Evolutionary conservation across 2,113 vertebrate species (phyloP).

Genomic region (Leiothrix lutea): DNA sequence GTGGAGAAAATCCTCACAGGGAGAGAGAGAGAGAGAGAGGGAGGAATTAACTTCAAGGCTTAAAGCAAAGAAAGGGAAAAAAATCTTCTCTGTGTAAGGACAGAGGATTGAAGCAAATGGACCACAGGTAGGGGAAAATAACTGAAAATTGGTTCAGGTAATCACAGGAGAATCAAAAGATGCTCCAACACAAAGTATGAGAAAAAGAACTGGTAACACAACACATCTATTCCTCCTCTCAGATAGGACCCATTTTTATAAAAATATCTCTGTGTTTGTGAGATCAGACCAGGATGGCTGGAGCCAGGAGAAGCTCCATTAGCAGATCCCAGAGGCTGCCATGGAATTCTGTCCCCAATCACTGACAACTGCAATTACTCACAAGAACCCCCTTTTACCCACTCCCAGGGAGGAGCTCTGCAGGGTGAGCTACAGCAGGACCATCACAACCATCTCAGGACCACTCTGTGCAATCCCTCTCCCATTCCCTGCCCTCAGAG

Average conservation of each 20-base stretch:
- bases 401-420: not conserved
- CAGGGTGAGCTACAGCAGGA: not conserved
- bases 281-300: not conserved
- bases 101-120: slow-evolving; percentile 32
- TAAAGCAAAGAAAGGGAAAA: slow-evolving; percentile 4
- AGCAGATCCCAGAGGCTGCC: not conserved
- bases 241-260: not conserved
- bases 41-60: slow-evolving; percentile 57
- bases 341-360: not conserved
- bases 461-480: not conserved
- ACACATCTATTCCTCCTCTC: not conserved
- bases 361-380: not conserved
- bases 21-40: not conserved
- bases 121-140: slow-evolving; percentile 29
- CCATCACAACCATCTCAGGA: not conserved
- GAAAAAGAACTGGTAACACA: not conserved
- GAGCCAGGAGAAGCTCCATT: not conserved
- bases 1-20: slow-evolving; percentile 24
- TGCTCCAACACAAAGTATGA: not conserved
- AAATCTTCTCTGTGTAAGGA: not conserved
- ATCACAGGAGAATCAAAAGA: slow-evolving; percentile 40
- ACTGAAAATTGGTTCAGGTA: not conserved
- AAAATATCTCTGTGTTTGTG: not conserved
- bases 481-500: not conserved
- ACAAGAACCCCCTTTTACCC: not conserved